These are phyloP conservation scores for Papilio glaucus DNA, from an alignment of 1,140 invertebrate species.

Conservation along the genomic window DNA sequence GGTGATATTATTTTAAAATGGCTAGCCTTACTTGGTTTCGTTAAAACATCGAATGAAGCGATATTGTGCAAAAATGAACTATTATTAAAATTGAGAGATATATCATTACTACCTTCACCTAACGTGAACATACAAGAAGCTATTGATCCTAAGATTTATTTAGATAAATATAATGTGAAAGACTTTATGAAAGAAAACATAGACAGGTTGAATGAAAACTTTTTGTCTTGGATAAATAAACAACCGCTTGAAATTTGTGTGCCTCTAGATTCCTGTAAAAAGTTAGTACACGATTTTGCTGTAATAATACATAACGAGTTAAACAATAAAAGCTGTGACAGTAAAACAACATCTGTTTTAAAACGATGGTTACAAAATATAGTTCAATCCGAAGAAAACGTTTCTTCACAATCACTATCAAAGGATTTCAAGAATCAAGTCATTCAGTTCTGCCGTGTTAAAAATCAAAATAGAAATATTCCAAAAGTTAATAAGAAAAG, in stretches of 20 bases:
- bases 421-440: too few relatives aligned
- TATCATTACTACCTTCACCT: background rate
- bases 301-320: background rate
- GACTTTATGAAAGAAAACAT: background rate
- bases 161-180: background rate
- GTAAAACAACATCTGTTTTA: background rate
- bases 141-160: background rate
- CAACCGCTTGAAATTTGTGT: background rate
- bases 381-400: background rate
- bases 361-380: conserved; percentile 12
- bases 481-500: too few relatives aligned
- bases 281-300: conserved; percentile 1
- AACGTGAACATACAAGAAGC: background rate
- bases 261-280: background rate
- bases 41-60: conserved; percentile 6
- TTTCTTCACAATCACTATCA: background rate
- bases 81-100: background rate
- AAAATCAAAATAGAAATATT: too few relatives aligned
- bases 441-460: too few relatives aligned
- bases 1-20: conserved; percentile 7
- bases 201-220: background rate
- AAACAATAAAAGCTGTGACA: background rate
- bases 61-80: conserved; percentile 9
- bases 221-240: conserved; percentile 4
- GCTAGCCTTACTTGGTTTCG: background rate